phyloP scores from a whole-genome alignment of 2,797 vertebrate species.

The Malacoraja senta region DNA sequence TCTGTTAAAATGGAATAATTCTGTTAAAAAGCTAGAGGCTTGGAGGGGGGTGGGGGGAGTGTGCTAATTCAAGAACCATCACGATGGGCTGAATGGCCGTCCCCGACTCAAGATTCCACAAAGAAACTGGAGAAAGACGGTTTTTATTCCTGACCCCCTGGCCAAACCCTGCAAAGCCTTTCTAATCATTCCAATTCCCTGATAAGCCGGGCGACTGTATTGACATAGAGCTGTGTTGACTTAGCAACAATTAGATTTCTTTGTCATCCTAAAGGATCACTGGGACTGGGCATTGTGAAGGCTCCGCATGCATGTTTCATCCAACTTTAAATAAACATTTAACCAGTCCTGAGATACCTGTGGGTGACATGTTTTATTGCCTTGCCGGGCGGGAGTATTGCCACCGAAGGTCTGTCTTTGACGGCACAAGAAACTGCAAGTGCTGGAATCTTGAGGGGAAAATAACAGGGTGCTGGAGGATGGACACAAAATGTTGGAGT shows the following conservation, averaged over 20 bases:
- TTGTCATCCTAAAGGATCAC: background rate
- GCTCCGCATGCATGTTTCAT: background rate
- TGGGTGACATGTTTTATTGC: background rate
- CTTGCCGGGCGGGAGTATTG: background rate
- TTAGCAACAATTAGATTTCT: background rate
- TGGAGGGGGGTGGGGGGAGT: background rate
- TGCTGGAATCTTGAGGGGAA: too few relatives aligned
- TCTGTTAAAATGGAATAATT: too few relatives aligned
- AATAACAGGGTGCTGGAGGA: too few relatives aligned
- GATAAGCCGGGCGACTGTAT: background rate
- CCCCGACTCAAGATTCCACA: too few relatives aligned
- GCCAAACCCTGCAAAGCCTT: too few relatives aligned
- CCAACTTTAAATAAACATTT: background rate
- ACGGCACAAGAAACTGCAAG: too few relatives aligned
- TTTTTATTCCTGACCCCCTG: too few relatives aligned
- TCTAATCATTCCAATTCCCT: background rate
- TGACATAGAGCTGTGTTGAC: background rate
- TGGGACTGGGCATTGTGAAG: background rate
- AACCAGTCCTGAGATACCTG: background rate
- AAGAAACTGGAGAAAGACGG: too few relatives aligned
- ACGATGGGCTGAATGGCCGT: background rate
- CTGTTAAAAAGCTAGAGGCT: too few relatives aligned
- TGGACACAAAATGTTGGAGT: too few relatives aligned
- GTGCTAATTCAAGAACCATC: background rate
- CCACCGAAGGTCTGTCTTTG: background rate